Conservation (phyloP, 2,113 vertebrate species). For the Sitta europaea region DNA sequence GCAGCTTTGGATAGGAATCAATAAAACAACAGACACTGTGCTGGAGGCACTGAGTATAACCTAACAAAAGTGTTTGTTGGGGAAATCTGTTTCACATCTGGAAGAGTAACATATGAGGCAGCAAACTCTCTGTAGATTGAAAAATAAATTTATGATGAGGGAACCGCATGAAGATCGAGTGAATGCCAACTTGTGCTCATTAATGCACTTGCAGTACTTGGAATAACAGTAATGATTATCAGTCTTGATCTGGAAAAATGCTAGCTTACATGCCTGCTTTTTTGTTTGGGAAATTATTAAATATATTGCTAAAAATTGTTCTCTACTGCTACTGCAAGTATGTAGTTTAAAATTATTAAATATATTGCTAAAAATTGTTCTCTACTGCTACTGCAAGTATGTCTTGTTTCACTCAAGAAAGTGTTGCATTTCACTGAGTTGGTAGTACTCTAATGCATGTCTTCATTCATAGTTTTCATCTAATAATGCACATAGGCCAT, state of each 20-base stretch:
- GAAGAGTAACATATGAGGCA: neutral
- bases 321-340: neutral
- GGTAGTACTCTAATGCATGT: neutral
- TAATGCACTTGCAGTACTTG: neutral
- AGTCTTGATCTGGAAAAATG: neutral
- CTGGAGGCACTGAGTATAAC: neutral
- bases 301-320: neutral
- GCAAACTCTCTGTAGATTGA: neutral
- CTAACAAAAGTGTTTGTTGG: neutral
- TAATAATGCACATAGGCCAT: neutral
- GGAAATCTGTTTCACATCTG: neutral
- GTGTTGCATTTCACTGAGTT: neutral
- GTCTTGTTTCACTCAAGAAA: neutral
- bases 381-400: neutral
- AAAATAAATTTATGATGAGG: neutral
- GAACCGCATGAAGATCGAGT: neutral
- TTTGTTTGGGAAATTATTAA: neutral
- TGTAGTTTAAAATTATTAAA: too few species aligned
- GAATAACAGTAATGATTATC: neutral
- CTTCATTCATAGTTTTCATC: neutral
- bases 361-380: neutral
- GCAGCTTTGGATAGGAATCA: neutral
- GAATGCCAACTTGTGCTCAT: neutral
- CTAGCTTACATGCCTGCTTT: neutral
- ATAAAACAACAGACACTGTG: neutral